phyloP scores from a whole-genome alignment of 1,140 invertebrate genomes.

The Harlomillsia oculata region DNA sequence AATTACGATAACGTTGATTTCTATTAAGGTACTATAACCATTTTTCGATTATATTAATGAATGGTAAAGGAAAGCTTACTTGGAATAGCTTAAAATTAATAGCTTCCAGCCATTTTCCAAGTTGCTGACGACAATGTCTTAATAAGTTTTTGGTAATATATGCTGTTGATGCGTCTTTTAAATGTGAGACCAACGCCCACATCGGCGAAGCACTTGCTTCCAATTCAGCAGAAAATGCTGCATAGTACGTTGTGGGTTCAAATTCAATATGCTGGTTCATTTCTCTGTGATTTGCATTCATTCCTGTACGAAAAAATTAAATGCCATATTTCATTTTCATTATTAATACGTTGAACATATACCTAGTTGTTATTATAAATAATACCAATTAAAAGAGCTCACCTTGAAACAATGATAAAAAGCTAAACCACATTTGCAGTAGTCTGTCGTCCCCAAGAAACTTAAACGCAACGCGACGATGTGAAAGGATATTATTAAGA shows the following conservation, averaged over 20 bases:
- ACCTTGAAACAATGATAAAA: constrained; percentile 90
- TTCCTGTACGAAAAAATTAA: constrained; percentile 50
- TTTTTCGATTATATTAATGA: too few relatives aligned
- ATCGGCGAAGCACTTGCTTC: constrained; percentile 93
- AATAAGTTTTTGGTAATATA: constrained; percentile 63
- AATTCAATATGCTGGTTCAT: constrained; percentile 87
- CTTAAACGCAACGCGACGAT: constrained; percentile 74
- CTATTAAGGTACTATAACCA: too few relatives aligned
- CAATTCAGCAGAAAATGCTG: constrained; percentile 89
- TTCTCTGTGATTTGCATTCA: constrained; percentile 90
- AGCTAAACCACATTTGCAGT: constrained; percentile 87
- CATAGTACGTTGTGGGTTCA: constrained; percentile 92
- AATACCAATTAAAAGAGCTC: constrained; percentile 21
- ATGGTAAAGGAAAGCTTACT: constrained; percentile 44
- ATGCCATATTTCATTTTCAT: constrained; percentile 11
- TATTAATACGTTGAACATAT: neutral
- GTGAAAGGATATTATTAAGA: constrained; percentile 92
- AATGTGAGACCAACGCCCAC: constrained; percentile 87
- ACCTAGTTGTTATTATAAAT: neutral
- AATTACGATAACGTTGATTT: neutral
- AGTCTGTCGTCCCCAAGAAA: constrained; percentile 79
- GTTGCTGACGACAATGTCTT: constrained; percentile 57
- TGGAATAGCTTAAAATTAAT: constrained; percentile 54
- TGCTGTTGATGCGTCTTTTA: constrained; percentile 60
- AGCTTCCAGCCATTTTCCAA: constrained; percentile 72